phyloP scores from a whole-genome alignment of 1,140 invertebrate genomes.

The Trichonephila clavipes region DNA sequence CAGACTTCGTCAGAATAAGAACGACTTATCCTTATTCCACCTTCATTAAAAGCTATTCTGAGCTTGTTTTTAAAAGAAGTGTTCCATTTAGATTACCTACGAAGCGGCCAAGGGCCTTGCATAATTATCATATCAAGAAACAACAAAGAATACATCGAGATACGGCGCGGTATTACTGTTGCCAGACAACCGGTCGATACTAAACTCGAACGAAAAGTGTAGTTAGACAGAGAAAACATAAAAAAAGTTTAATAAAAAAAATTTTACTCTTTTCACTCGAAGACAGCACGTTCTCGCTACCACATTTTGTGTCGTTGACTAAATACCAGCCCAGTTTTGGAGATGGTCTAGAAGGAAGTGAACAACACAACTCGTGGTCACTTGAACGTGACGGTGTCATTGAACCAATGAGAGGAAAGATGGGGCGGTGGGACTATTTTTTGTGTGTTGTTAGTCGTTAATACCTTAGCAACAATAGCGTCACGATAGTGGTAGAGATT shows the following conservation, averaged over 20 bases:
- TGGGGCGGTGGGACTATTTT: background rate
- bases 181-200: too few relatives aligned
- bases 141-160: too few relatives aligned
- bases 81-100: background rate
- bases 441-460: slow-evolving; percentile 23
- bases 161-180: too few relatives aligned
- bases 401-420: slow-evolving; percentile 72
- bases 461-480: slow-evolving; percentile 54
- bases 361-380: slow-evolving; percentile 72
- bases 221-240: too few relatives aligned
- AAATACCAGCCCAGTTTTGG: slow-evolving; percentile 25
- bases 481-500: slow-evolving; percentile 45
- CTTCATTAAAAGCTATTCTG: background rate
- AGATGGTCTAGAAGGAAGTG: slow-evolving; percentile 66
- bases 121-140: too few relatives aligned
- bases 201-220: too few relatives aligned
- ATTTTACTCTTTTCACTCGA: background rate
- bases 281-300: background rate
- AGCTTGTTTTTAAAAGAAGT: background rate
- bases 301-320: background rate
- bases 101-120: background rate
- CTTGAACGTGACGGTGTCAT: slow-evolving; percentile 72
- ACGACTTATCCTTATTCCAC: slow-evolving; percentile 4
- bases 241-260: background rate
- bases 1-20: background rate